Evolutionary conservation across 2,797 vertebrate species (phyloP), one percentile per base, ranked within the genome.

Genomic region (Anomalospiza imberbis): DNA sequence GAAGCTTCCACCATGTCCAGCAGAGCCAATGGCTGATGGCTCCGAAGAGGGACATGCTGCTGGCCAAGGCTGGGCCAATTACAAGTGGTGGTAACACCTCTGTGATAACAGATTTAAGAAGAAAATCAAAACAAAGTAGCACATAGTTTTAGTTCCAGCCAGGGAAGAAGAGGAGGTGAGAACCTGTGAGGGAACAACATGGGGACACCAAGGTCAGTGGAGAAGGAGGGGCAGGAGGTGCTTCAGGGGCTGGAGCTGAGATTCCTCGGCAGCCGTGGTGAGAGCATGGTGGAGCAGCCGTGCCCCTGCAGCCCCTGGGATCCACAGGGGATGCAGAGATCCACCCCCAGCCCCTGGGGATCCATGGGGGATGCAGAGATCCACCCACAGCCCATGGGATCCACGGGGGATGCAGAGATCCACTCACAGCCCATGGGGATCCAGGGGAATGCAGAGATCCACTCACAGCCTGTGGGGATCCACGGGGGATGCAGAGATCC

Each of bases 81-180:
- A 24, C 5, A 31, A 17, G 13, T 3, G 20, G 1, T 44, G 26
- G 8, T 2, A 60, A 9, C 0, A 0, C 10, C 20, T 34, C 31
- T 25, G 36, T 29, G 15, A 5, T 3, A 10, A 12, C 2, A n/a
- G 2, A 19, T 12, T 42, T 40, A 22, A 24, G 7, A 26, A 21
- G 29, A 22, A 79, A 68, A 60, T 34, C 15, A 18, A 40, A 57
- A 18, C 22, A 17, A 47, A 78, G 2, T 6, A 7, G 47, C 7
- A 19, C 8, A 15, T 5, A 51, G 24, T 17, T 25, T 47, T 47
- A 8, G 8, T 16, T 17, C 13, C 12, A 54, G 26, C 5, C 8
- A 21, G 51, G 38, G 28, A 32, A 28, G 34, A 40, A 9, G 53
- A 57, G 18, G 24, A 48, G 24, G 5, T 15, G 63, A 58, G 31